Conservation (phyloP, 1,140 invertebrate genomes). For the Chironomus striatipennis region DNA sequence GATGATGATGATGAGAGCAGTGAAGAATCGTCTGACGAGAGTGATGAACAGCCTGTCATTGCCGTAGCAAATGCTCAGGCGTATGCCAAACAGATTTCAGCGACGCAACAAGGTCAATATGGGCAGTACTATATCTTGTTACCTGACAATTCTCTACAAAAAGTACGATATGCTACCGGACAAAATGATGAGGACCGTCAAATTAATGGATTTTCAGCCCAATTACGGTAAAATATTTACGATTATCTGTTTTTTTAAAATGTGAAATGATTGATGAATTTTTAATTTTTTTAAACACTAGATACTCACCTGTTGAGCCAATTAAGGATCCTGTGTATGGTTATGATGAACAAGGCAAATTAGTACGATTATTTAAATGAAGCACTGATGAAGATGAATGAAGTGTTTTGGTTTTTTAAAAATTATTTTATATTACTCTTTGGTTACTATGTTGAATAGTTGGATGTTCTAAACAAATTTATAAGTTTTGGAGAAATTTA, state of each 20-base stretch:
- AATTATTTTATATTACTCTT: no score
- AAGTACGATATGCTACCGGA: conserved; percentile 32
- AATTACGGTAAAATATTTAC: conserved; percentile 27
- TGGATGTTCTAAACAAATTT: no score
- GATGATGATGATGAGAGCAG: neutral
- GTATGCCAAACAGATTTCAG: conserved; percentile 7
- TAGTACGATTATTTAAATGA: conserved; percentile 32
- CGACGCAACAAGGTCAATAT: conserved; percentile 13
- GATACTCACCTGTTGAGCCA: conserved; percentile 34
- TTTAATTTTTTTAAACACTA: neutral
- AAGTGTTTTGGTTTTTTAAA: no score
- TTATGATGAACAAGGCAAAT: conserved; percentile 34
- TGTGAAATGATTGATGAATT: neutral
- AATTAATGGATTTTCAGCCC: conserved; percentile 33
- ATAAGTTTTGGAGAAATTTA: no score
- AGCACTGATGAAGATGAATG: neutral
- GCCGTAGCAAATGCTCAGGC: conserved; percentile 23
- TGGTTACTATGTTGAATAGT: no score
- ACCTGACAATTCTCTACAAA: conserved; percentile 34
- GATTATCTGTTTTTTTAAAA: neutral
- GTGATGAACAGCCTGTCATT: neutral
- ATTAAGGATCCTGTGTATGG: conserved; percentile 36
- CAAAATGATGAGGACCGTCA: conserved; percentile 29
- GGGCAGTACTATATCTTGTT: conserved; percentile 37
- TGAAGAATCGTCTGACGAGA: conserved; percentile 16